Evolutionary conservation across 2,888 invertebrate genomes (phyloP), one percentile per base, ranked within the genome.

Genomic region (Ennomos fuscantarius): DNA sequence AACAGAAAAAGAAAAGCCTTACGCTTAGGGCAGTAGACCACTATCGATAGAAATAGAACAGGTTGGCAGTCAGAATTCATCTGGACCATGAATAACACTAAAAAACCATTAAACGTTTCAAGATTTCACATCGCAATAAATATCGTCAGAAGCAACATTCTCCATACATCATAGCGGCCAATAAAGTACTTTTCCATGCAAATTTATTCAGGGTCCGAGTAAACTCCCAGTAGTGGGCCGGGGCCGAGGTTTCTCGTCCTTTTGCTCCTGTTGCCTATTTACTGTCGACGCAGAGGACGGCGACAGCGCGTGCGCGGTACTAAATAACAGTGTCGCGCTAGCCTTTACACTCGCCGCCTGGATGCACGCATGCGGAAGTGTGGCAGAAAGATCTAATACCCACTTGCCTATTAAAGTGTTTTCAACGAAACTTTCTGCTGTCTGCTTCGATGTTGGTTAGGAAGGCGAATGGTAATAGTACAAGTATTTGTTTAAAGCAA

Each of bases 281-380:
- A 65, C 69, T 62, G 66, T 60, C 62, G 68, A 71, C 58, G 53
- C 53, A 57, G 53, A 55, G 71, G 68, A 54, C 66, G 64, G 73
- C 77, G 84, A 82, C 87, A 82, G 82, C 79, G 87, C 83, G 88
- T 83, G 89, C 83, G 72, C 82, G 82, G 79, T 84, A 89, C 89
- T 91, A 91, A 91, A 91, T 91, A 91, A 90, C 88, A 88, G 82
- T 87, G 89, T 89, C 89, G 82, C 87, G 79, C 81, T 82, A 76
- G 79, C 87, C 88, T 91, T 91, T 91, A 82, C 80, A 78, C 77
- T 80, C 81, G 84, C 89, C 89, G 91, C 84, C 85, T 51, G 81
- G 81, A 81, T 54, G 60, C 61, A 1, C 1, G 8, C 47, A 69
- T 72, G 68, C 74, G 11, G 53, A 8, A 77, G 1, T 1, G 44